Percentiles rank a stretch among this genome's conserved stretches.
Evolutionary conservation across 2,888 invertebrate species (phyloP).

Genomic region (Gastracanthus pulcherrimus): DNA sequence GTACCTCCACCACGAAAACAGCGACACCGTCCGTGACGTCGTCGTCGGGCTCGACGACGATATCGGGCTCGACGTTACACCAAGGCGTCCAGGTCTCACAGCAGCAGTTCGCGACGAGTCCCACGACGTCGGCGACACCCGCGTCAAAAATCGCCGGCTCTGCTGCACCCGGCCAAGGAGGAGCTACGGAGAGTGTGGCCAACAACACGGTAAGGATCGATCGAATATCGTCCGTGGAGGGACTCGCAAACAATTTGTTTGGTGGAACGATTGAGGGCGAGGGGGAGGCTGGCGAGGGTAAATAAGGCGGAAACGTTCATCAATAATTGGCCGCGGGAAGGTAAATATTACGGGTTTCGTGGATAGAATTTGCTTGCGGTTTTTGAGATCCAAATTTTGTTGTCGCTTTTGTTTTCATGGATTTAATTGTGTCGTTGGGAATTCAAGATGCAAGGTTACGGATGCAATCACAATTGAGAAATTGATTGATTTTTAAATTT

Average conservation of each 20-base stretch:
- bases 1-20: slow-evolving; percentile 23
- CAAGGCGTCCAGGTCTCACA: slow-evolving; percentile 12
- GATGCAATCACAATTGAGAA: too few relatives aligned
- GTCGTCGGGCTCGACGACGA: slow-evolving; percentile 44
- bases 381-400: too few relatives aligned
- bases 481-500: too few relatives aligned
- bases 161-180: slow-evolving; percentile 11
- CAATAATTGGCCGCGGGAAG: background rate
- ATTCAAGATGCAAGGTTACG: too few relatives aligned
- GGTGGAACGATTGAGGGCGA: background rate
- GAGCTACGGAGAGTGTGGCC: background rate
- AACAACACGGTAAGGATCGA: slow-evolving; percentile 20
- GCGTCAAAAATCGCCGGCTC: slow-evolving; percentile 31
- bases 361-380: too few relatives aligned
- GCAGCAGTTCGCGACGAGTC: slow-evolving; percentile 11
- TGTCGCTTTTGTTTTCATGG: too few relatives aligned
- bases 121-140: slow-evolving; percentile 38
- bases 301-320: background rate
- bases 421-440: too few relatives aligned
- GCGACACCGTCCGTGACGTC: slow-evolving; percentile 20
- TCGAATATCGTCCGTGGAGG: background rate
- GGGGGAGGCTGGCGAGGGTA: background rate
- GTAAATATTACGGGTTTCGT: too few relatives aligned
- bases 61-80: slow-evolving; percentile 39
- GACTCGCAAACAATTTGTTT: slow-evolving; percentile 10